Percentiles rank a stretch among this genome's conserved stretches.
Conservation (phyloP, 2,113 vertebrate species). For the Scomber japonicus region DNA sequence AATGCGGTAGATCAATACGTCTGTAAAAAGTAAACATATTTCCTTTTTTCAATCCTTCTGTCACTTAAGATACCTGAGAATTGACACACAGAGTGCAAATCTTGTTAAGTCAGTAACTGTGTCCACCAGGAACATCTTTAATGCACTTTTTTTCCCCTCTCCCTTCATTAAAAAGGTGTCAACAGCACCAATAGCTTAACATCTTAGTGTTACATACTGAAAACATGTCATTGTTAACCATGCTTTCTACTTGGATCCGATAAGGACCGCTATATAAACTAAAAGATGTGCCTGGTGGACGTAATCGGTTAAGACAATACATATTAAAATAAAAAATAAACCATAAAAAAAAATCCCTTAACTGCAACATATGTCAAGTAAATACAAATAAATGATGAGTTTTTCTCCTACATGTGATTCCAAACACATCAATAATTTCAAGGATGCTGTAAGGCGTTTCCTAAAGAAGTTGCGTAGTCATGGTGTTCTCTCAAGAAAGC, state of each 20-base stretch:
- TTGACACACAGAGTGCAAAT: conserved; percentile 38
- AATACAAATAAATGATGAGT: background rate
- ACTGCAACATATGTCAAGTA: background rate
- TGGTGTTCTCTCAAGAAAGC: background rate
- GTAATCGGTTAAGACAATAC: background rate
- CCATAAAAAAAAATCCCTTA: background rate
- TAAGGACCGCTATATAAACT: background rate
- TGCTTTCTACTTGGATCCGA: background rate
- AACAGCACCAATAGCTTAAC: background rate
- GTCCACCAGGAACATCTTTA: conserved; percentile 18
- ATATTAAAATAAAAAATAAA: background rate
- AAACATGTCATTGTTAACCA: background rate
- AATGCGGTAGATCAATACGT: background rate
- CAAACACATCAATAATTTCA: background rate
- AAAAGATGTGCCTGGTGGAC: conserved; percentile 11
- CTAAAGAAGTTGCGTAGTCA: background rate
- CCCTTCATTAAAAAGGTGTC: background rate
- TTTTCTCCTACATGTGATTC: no score
- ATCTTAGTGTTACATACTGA: conserved; percentile 28
- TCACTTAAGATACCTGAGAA: conserved; percentile 61
- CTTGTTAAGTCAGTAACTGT: background rate
- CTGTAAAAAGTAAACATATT: conserved; percentile 7
- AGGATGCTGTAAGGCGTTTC: conserved; percentile 39
- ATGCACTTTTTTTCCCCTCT: background rate
- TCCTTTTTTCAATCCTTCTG: conserved; percentile 22